phyloP scores from a whole-genome alignment of 2,888 invertebrate genomes.

The Eugnorisma glareosa region DNA sequence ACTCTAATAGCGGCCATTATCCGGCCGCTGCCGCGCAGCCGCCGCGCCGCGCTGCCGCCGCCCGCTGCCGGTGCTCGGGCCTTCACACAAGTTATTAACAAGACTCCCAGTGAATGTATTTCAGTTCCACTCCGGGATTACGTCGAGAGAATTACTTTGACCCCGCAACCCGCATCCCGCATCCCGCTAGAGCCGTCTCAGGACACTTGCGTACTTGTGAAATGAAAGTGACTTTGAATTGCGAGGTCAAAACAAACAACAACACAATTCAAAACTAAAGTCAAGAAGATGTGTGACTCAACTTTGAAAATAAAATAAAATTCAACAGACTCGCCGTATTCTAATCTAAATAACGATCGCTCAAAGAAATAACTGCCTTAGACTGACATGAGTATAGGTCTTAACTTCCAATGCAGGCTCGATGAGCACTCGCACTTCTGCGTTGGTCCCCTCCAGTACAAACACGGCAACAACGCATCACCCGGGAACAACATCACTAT shows the following conservation, averaged over 20 bases:
- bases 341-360: not conserved
- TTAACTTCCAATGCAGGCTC: not conserved
- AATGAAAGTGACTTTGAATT: slow-evolving; percentile 16
- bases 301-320: not conserved
- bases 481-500: not conserved
- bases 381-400: not conserved
- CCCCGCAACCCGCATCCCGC: not conserved
- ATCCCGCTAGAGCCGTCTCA: not conserved
- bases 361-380: not conserved
- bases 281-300: not conserved
- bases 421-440: not conserved
- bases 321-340: not conserved
- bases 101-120: slow-evolving; percentile 37
- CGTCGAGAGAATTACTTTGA: slow-evolving; percentile 14
- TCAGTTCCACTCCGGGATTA: slow-evolving; percentile 36
- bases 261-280: slow-evolving; percentile 14
- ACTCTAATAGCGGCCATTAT: slow-evolving; percentile 57
- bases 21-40: slow-evolving; percentile 16
- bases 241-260: slow-evolving; percentile 15
- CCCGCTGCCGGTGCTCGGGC: not conserved
- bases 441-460: too few relatives aligned
- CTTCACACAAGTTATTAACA: slow-evolving; percentile 50
- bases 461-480: not conserved
- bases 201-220: not conserved
- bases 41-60: not conserved